Conservation (phyloP, 2,113 vertebrate genomes). For the Oreocharis arfaki region DNA sequence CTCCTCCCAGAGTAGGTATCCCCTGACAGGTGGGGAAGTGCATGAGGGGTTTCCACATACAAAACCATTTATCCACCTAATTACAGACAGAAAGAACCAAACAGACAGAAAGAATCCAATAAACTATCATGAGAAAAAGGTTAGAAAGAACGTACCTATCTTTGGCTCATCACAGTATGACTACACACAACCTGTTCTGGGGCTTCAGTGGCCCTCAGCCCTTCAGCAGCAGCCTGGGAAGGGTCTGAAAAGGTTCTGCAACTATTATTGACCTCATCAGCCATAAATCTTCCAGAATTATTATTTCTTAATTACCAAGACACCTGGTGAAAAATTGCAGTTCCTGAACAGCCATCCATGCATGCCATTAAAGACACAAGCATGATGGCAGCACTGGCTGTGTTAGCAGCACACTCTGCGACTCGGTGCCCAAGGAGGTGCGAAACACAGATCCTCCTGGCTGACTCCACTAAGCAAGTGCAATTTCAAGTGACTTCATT, state of each 20-base stretch:
- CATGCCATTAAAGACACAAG: neutral
- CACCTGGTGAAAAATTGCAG: neutral
- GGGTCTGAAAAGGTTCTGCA: neutral
- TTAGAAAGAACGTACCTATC: neutral
- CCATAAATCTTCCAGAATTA: neutral
- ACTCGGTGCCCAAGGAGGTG: neutral
- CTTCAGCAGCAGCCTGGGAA: neutral
- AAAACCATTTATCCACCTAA: neutral
- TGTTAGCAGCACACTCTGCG: neutral
- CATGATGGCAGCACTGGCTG: rapidly evolving
- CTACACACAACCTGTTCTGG: neutral
- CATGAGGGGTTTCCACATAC: neutral
- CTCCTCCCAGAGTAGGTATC: neutral
- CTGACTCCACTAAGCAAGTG: neutral
- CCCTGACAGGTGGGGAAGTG: neutral
- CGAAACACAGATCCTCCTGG: neutral
- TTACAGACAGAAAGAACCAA: neutral
- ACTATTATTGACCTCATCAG: neutral
- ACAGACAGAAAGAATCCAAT: neutral
- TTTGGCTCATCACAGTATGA: neutral
- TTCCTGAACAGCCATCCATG: neutral
- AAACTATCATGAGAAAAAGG: neutral
- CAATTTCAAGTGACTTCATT: neutral
- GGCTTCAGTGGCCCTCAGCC: neutral
- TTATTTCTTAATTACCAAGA: neutral